A percentile compares a stretch with the other conserved stretches of the same genome.
Conservation (phyloP, 2,797 vertebrate species). For the Bradypodion pumilum region DNA sequence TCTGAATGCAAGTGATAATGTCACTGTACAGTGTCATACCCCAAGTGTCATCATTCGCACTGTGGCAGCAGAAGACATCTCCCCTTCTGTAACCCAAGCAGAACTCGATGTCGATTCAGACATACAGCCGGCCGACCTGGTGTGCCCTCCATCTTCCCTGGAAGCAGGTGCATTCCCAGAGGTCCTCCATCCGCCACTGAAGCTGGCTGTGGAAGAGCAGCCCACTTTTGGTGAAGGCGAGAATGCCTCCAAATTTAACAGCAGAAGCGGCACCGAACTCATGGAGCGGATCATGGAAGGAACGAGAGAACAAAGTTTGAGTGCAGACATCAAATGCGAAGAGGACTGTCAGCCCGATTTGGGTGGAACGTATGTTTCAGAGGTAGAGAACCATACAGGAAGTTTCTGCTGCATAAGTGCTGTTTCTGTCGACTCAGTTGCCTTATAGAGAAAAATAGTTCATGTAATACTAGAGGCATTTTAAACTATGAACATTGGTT, state of each 20-base stretch:
- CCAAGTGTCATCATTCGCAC: conserved; percentile 97
- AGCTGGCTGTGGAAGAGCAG: conserved; percentile 67
- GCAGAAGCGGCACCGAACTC: conserved; percentile 75
- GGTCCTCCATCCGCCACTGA: conserved; percentile 73
- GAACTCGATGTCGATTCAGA: conserved; percentile 81
- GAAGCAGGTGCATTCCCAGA: conserved; percentile 76
- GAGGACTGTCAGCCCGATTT: conserved; percentile 77
- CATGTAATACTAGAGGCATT: neutral
- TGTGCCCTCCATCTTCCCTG: conserved; percentile 71
- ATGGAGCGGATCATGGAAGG: conserved; percentile 76
- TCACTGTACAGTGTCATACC: conserved; percentile 86
- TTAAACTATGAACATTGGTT: neutral
- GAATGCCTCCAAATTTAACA: conserved; percentile 72
- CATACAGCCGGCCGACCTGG: conserved; percentile 73
- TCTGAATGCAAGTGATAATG: conserved; percentile 83
- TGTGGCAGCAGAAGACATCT: conserved; percentile 85
- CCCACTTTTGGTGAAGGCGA: conserved; percentile 67
- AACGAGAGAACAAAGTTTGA: conserved; percentile 70
- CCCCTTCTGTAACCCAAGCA: conserved; percentile 84
- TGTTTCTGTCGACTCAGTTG: neutral
- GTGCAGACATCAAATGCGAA: conserved; percentile 69
- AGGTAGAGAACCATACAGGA: conserved; percentile 71
- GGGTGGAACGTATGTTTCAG: conserved; percentile 77
- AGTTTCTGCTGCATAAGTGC: neutral
- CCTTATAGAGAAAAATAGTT: neutral